Evolutionary conservation across 2,888 invertebrate species (phyloP).

Genomic region (Hedya salicella): DNA sequence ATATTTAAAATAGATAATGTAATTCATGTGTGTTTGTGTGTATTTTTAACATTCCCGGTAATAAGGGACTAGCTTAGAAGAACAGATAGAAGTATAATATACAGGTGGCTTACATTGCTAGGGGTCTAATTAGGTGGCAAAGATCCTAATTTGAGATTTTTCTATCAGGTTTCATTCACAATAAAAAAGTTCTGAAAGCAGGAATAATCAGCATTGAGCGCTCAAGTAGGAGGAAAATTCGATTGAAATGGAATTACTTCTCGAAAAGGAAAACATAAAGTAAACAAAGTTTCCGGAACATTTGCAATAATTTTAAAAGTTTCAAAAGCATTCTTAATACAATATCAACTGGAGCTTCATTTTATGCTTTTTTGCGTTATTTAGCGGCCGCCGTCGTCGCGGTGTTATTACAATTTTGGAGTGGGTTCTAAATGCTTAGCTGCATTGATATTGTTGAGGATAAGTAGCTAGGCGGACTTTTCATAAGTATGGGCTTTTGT

Average conservation of each 20-base stretch:
- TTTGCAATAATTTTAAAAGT: constrained; percentile 34
- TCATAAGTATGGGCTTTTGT: too few relatives aligned
- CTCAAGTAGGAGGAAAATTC: constrained; percentile 15
- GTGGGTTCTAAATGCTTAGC: too few relatives aligned
- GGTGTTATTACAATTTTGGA: too few relatives aligned
- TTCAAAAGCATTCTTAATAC: constrained; percentile 34
- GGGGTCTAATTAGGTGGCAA: background rate
- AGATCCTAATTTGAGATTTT: background rate
- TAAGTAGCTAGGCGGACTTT: too few relatives aligned
- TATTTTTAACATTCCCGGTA: too few relatives aligned
- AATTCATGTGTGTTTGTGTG: too few relatives aligned
- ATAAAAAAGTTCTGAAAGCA: background rate
- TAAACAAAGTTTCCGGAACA: constrained; percentile 25
- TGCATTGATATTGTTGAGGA: too few relatives aligned
- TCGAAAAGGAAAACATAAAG: constrained; percentile 19
- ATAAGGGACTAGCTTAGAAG: too few relatives aligned
- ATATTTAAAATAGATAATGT: too few relatives aligned
- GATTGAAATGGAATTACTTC: constrained; percentile 25
- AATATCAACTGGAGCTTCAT: constrained; percentile 9
- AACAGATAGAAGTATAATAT: too few relatives aligned
- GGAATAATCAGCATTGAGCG: constrained; percentile 7
- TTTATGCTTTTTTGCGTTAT: background rate
- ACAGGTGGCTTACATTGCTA: too few relatives aligned
- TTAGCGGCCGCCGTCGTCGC: too few relatives aligned
- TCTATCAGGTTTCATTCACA: background rate